Base-by-base conservation (phyloP, 2,797 vertebrate species). In the Melanotaenia pygmaea region DNA sequence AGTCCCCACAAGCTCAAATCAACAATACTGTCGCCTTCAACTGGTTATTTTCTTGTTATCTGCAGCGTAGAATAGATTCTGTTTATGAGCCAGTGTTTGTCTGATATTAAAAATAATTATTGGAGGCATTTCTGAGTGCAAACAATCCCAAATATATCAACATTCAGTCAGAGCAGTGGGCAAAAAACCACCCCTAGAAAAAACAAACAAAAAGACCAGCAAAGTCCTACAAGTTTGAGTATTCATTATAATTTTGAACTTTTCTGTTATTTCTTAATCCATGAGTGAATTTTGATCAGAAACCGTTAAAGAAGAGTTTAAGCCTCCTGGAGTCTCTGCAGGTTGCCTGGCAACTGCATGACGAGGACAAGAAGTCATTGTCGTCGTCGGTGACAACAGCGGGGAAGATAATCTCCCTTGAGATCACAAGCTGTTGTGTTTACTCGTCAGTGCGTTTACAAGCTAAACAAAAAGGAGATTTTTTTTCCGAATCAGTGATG, bases 311-410 rank as follows among this genome's bases (percentile, higher is more conserved):
- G 20, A n/a, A 53, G 10, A 53, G 50, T 24, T 26, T 53, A 24
- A 53, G 51, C 24, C 51, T 30, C 4, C n/a, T 34, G 26, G 6
- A 32, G 26, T 32, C 10, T 30, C 20, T 45, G 20, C 12, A 4
- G 58, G 72, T 74, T 67, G 64, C 50, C 28, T 68, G 32, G 72
- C 59, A 68, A 74, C 58, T 20, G 32, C 72, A 63, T 20, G 16
- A 4, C 1, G 47, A 66, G 63, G 51, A 66, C 28, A 58, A 58
- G 65, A n/a, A 38, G 14, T 53, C 45, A 59, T n/a, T 5, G 0
- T 50, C 57, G 14, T 13, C n/a, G 16, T 12, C 11, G 13, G 13
- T 24, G 20, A 58, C 47, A 59, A 45, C 54, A 67, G 65, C 54
- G 11, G 56, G 56, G 14, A n/a, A 34, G 13, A 35, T 35, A 37